These are phyloP conservation scores for Arrhopalites spinosus DNA, from an alignment of 2,888 invertebrate species.

Conservation along the genomic window DNA sequence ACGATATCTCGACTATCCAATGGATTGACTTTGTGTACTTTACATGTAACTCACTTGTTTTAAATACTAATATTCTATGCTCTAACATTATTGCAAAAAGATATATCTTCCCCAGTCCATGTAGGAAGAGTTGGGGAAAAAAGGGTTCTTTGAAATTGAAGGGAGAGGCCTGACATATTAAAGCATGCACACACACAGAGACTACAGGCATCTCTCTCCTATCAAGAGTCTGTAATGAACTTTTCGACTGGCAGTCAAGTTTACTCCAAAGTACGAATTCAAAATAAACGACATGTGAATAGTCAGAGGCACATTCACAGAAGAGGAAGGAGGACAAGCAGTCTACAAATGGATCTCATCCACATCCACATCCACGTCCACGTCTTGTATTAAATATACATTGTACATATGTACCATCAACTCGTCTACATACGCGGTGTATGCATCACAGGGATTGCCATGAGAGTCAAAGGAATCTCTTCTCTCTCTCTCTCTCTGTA, in stretches of 20 bases:
- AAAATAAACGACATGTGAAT: conserved; percentile 22
- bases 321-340: conserved; percentile 5
- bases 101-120: too few relatives aligned
- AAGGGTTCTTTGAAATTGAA: background rate
- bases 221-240: background rate
- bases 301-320: background rate
- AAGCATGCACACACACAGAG: background rate
- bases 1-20: background rate
- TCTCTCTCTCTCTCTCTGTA: background rate
- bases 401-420: background rate
- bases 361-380: too few relatives aligned
- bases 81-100: too few relatives aligned
- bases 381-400: too few relatives aligned
- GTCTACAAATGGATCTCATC: background rate
- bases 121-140: background rate
- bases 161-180: background rate
- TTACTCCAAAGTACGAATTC: background rate
- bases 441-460: background rate
- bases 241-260: conserved; percentile 14
- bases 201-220: too few relatives aligned
- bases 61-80: background rate
- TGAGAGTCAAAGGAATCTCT: too few relatives aligned
- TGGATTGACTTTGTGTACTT: background rate
- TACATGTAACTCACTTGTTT: background rate
- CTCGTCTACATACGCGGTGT: background rate